Conservation (phyloP, 2,797 vertebrate species). For the Coregonus suidteri region DNA sequence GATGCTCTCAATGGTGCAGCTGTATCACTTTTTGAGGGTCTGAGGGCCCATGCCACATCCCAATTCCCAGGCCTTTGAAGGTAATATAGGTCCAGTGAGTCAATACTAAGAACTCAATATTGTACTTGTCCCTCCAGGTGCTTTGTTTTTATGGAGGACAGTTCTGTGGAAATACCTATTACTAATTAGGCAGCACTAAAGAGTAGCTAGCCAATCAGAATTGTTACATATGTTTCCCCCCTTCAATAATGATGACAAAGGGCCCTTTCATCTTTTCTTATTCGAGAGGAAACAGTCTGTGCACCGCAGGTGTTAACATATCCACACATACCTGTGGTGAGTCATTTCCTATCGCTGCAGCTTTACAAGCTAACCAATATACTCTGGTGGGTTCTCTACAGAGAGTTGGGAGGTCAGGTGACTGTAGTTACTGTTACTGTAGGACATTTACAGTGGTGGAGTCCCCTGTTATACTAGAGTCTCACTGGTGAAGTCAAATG, state of each 20-base stretch:
- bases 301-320: slow-evolving; percentile 54
- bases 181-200: background rate
- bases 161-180: slow-evolving; percentile 16
- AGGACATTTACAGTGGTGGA: slow-evolving; percentile 21
- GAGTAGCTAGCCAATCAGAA: slow-evolving; percentile 9
- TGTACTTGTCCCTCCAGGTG: slow-evolving; percentile 53
- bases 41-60: too few species aligned
- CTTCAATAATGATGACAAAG: slow-evolving; percentile 54
- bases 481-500: slow-evolving; percentile 15
- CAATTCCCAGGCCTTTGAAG: slow-evolving; percentile 30
- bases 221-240: slow-evolving; percentile 38
- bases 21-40: too few species aligned
- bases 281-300: slow-evolving; percentile 54
- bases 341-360: slow-evolving; percentile 58
- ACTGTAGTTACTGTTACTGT: slow-evolving; percentile 2
- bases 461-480: background rate
- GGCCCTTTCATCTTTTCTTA: slow-evolving; percentile 72
- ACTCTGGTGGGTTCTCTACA: slow-evolving; percentile 33
- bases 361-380: slow-evolving; percentile 45
- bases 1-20: too few species aligned
- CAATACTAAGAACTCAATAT: slow-evolving; percentile 13
- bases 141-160: slow-evolving; percentile 55
- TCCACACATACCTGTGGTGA: slow-evolving; percentile 47
- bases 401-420: slow-evolving; percentile 22
- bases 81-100: slow-evolving; percentile 15